Evolutionary conservation across 2,113 vertebrate genomes (phyloP), one percentile per base, ranked within the genome.

Genomic region (Nicator chloris): DNA sequence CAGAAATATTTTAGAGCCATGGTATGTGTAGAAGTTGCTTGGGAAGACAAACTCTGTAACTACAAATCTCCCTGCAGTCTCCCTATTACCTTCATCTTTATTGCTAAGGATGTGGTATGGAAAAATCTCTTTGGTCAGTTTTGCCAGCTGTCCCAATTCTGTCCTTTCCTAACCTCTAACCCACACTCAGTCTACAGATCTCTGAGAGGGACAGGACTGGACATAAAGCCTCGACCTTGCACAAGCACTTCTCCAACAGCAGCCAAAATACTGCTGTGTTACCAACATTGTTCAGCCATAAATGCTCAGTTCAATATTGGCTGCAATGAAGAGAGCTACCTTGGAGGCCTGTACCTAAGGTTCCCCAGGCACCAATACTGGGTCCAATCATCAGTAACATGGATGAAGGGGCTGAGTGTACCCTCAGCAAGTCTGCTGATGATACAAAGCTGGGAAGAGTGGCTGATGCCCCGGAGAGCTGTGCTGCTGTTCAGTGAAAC

Each of bases 331-430:
- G 8, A 61, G 28, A 21, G 10, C 7, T 31, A 60, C 30, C 40
- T 19, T 13, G 33, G 22, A 60, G 22, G 13, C 8, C 22, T 16
- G 28, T 11, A 70, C 23, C 23, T 30, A 14, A 24, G 2, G 10
- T 1, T 53, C n/a, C 23, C 6, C 0, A 0, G 39, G 11, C 0
- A 0, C n/a, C 56, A 54, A 2, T 23, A n/a, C 23, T 16, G 24
- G 9, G n/a, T 23, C 30, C 23, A 23, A n/a, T n/a, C 47, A 61
- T 39, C 56, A 39, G 0, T 24, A 70, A 47, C 15, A 61, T 5
- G 8, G 40, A 54, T 17, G n/a, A 47, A 51, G 24, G 19, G n/a
- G 45, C 47, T 39, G 45, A 70, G 19, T 4, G 23, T 10, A 61
- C 8, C 19, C 19, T 7, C 15, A 39, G 28, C 23, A 61, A 61